phyloP scores from a whole-genome alignment of 2,888 invertebrate genomes.

The Rhaphigaster nebulosa region DNA sequence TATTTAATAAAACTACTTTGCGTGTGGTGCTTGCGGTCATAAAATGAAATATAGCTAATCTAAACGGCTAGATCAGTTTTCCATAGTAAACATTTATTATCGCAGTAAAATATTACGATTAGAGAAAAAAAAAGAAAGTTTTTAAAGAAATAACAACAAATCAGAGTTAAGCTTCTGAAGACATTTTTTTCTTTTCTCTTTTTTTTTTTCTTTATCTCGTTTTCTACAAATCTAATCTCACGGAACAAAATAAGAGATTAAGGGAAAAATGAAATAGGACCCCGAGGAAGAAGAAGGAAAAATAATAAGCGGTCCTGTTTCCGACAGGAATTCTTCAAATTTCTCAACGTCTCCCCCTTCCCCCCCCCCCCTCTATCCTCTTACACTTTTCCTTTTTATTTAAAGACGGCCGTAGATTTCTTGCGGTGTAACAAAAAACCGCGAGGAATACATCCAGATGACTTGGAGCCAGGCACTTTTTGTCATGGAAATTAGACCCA shows the following conservation, averaged over 20 bases:
- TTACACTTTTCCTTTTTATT: neutral
- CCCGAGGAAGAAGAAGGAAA: neutral
- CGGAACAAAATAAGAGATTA: slow-evolving; percentile 48
- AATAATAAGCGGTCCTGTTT: slow-evolving; percentile 34
- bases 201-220: neutral
- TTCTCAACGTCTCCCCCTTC: neutral
- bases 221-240: slow-evolving; percentile 22
- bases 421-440: neutral
- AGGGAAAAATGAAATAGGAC: slow-evolving; percentile 39
- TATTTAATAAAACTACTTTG: too few species aligned
- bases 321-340: slow-evolving; percentile 49
- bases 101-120: neutral
- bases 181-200: neutral
- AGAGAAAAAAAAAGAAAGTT: too few species aligned
- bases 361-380: neutral
- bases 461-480: neutral
- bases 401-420: neutral
- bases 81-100: too few species aligned
- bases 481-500: neutral
- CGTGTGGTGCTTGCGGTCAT: too few species aligned
- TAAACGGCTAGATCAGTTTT: too few species aligned
- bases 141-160: slow-evolving; percentile 22
- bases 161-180: slow-evolving; percentile 5
- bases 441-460: neutral
- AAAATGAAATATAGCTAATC: too few species aligned